Evolutionary conservation across 2,797 vertebrate genomes (phyloP).

Genomic region (Eurystomus glaucurus): DNA sequence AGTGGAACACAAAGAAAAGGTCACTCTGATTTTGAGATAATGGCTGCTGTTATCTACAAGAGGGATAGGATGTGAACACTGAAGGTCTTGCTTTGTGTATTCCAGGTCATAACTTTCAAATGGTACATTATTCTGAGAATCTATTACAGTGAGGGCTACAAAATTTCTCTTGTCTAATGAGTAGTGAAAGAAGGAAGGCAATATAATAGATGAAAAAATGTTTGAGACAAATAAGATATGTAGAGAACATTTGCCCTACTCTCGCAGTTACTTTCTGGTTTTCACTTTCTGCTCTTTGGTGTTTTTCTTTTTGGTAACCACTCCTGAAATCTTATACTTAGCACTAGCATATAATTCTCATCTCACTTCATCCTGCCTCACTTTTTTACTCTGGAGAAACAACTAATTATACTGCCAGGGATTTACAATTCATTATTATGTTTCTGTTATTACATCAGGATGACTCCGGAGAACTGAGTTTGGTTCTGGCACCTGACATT

Average conservation of each 20-base stretch:
- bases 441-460: background rate
- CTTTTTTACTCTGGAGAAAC: background rate
- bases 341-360: background rate
- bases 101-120: background rate
- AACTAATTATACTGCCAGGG: background rate
- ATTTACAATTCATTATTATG: background rate
- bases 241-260: background rate
- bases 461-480: background rate
- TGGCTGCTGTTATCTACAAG: background rate
- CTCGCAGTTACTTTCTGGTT: background rate
- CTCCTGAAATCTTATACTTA: background rate
- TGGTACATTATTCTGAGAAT: background rate
- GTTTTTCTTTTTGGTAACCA: background rate
- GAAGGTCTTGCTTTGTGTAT: background rate
- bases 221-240: background rate
- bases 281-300: background rate
- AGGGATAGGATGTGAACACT: background rate
- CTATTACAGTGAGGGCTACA: background rate
- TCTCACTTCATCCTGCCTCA: background rate
- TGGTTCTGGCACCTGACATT: background rate
- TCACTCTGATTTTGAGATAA: conserved; percentile 1
- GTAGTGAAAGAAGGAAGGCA: background rate
- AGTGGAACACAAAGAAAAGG: background rate
- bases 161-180: background rate
- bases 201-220: background rate